Percentiles rank a stretch among this genome's conserved stretches.
These are phyloP conservation scores for Hyposmocoma kahamanoa DNA, from an alignment of 1,140 invertebrate genomes.

Conservation along the genomic window DNA sequence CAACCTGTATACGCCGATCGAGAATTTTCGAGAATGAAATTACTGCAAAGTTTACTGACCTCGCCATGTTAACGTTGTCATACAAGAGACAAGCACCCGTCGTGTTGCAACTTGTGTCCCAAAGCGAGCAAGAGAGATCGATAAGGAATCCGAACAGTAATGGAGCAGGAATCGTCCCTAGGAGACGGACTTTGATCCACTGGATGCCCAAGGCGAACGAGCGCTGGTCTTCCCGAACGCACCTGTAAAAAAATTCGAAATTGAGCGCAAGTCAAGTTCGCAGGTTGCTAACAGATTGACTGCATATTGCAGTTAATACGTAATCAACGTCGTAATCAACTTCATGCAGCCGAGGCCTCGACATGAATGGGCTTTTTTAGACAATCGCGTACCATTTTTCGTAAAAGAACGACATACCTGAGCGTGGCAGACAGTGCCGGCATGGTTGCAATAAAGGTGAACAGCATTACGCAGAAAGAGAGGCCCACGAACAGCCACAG, in stretches of 20 bases:
- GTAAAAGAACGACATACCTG: conserved; percentile 61
- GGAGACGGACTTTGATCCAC: conserved; percentile 86
- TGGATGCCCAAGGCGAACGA: conserved; percentile 91
- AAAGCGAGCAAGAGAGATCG: conserved; percentile 87
- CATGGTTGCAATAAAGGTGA: conserved; percentile 86
- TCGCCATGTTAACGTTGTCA: conserved; percentile 81
- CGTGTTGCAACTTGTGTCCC: conserved; percentile 77
- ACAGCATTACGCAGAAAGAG: conserved; percentile 82
- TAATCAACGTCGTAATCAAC: too few relatives aligned
- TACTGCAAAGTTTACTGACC: conserved; percentile 71
- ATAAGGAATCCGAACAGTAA: conserved; percentile 89
- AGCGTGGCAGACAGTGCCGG: conserved; percentile 85
- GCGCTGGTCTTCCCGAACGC: conserved; percentile 86
- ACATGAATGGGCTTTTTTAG: not conserved
- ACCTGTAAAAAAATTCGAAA: conserved; percentile 75
- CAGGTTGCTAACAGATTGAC: too few relatives aligned
- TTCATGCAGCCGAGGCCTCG: not conserved
- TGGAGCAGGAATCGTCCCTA: conserved; percentile 91
- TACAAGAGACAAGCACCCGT: conserved; percentile 81
- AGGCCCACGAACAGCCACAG: conserved; percentile 80
- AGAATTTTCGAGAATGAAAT: too few relatives aligned
- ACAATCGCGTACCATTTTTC: not conserved
- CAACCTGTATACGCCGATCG: too few relatives aligned
- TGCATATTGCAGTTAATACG: too few relatives aligned
- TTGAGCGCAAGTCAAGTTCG: too few relatives aligned